Evolutionary conservation across 2,113 vertebrate species (phyloP), one percentile per base, ranked within the genome.

Genomic region (Kobus ellipsiprymnus): DNA sequence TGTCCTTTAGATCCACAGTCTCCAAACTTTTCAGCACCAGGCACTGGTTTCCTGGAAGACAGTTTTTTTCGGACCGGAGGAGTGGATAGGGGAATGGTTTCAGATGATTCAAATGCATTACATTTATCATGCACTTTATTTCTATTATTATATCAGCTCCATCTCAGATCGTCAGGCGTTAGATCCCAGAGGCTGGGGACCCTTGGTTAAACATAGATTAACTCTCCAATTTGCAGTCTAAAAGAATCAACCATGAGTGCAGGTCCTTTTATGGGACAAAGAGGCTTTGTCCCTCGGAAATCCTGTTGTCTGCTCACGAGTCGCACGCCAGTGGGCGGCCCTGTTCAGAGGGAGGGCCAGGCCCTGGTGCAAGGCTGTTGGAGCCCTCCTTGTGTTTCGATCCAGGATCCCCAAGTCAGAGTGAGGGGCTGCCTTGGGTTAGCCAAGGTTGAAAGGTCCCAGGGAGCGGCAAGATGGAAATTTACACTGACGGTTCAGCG

Each of bases 31-130:
- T 44, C 40, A 4, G 40, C 40, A 77, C 71, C 40, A 27, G 40
- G 71, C 40, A 44, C 71, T 77, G 40, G 6, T 44, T 44, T 27
- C 23, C 21, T 77, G 23, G 23, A 44, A 74, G 71, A 44, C 21
- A 13, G 2, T 27, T 27, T 44, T 44, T 40, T 77, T 27, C 0
- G 2, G 71, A 44, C 71, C 1, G 0, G 12, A 44, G 71, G 23
- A 6, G 71, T 44, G 40, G 6, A 23, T 44, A 40, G 71, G 23
- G 40, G 40, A 25, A 77, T 27, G 23, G 40, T 77, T 77, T 77
- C 36, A 77, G 71, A 44, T 44, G 71, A 44, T 27, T 44, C 40
- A 27, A 77, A 40, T 15, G 40, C 0, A 0, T 44, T 77, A 44
- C 40, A 44, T 14, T 77, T 71, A 36, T 71, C 1, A 0, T 40